These are phyloP conservation scores for Lophius americanus DNA, from an alignment of 2,797 vertebrate species.

Conservation along the genomic window DNA sequence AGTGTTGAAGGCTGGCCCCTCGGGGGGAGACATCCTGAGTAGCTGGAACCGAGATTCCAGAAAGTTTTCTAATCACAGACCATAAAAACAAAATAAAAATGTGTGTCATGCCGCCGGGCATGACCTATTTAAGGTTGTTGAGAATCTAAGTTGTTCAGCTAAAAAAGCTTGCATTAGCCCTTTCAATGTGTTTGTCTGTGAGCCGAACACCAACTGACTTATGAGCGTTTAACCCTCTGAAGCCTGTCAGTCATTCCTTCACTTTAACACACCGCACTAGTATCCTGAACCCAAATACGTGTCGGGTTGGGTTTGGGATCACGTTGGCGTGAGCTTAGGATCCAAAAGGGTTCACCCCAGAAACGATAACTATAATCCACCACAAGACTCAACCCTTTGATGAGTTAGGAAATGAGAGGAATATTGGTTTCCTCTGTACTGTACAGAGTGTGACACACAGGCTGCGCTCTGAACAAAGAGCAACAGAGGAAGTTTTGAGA, in stretches of 20 bases:
- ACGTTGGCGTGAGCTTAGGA: too few relatives aligned
- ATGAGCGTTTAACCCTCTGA: too few relatives aligned
- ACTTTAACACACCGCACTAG: too few relatives aligned
- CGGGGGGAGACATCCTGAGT: conserved; percentile 14
- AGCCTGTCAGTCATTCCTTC: too few relatives aligned
- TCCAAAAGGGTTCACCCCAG: too few relatives aligned
- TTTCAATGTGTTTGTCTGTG: conserved; percentile 10
- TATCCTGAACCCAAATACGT: too few relatives aligned
- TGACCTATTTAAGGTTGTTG: conserved; percentile 46
- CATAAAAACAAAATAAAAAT: conserved; percentile 33
- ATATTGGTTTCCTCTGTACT: conserved; percentile 28
- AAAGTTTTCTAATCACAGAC: too few relatives aligned
- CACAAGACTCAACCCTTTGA: too few relatives aligned
- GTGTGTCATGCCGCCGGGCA: conserved; percentile 22
- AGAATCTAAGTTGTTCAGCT: conserved; percentile 32
- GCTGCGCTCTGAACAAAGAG: conserved; percentile 6
- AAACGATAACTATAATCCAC: too few relatives aligned
- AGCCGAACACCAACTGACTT: background rate
- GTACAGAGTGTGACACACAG: conserved; percentile 17
- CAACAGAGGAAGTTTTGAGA: conserved; percentile 8
- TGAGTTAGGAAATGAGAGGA: too few relatives aligned
- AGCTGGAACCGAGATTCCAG: background rate
- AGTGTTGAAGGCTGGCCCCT: conserved; percentile 16
- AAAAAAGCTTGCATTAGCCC: conserved; percentile 7
- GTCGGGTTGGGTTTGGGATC: too few relatives aligned